A percentile compares a stretch with the other conserved stretches of the same genome.
Evolutionary conservation across 53 echinoderm and acorn worm species (phyloP).

Genomic region (Hippasteria phrygiana): DNA sequence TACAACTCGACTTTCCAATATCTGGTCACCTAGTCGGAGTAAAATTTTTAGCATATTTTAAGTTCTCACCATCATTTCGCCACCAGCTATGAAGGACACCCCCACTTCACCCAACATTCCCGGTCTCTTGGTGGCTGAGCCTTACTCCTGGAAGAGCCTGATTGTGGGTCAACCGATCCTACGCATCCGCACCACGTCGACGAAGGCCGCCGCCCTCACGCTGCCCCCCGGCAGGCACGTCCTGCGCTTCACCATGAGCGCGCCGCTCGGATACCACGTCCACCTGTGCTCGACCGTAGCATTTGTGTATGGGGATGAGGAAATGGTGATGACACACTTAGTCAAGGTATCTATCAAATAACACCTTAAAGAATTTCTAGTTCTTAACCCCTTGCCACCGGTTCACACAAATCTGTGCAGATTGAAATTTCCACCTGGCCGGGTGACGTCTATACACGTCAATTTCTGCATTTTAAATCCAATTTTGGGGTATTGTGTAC

Average conservation of each 20-base stretch:
- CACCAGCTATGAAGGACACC: slow-evolving; percentile 41
- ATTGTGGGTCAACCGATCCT: slow-evolving; percentile 97
- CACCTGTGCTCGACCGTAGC: slow-evolving; percentile 94
- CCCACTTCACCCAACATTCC: slow-evolving; percentile 69
- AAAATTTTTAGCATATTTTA: too few species aligned
- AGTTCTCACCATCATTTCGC: not conserved
- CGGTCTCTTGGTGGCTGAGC: slow-evolving; percentile 95
- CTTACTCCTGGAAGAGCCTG: slow-evolving; percentile 99
- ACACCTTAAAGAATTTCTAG: too few species aligned
- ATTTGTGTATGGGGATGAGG: slow-evolving; percentile 97
- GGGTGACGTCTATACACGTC: too few species aligned
- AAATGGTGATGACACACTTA: slow-evolving; percentile 91
- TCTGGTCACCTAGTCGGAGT: too few species aligned
- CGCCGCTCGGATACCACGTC: slow-evolving; percentile 95
- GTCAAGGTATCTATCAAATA: slow-evolving; percentile 78
- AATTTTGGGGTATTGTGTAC: too few species aligned
- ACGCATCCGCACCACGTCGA: slow-evolving; percentile 91
- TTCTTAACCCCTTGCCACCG: too few species aligned
- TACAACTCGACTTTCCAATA: too few species aligned
- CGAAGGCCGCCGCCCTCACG: slow-evolving; percentile 93
- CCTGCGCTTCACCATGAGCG: slow-evolving; percentile 95
- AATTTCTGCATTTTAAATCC: too few species aligned
- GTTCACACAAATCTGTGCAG: too few species aligned
- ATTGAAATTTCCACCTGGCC: too few species aligned
- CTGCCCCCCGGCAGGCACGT: slow-evolving; percentile 96